phyloP scores from a whole-genome alignment of 1,140 invertebrate species.

The Drosophila kikkawai region DNA sequence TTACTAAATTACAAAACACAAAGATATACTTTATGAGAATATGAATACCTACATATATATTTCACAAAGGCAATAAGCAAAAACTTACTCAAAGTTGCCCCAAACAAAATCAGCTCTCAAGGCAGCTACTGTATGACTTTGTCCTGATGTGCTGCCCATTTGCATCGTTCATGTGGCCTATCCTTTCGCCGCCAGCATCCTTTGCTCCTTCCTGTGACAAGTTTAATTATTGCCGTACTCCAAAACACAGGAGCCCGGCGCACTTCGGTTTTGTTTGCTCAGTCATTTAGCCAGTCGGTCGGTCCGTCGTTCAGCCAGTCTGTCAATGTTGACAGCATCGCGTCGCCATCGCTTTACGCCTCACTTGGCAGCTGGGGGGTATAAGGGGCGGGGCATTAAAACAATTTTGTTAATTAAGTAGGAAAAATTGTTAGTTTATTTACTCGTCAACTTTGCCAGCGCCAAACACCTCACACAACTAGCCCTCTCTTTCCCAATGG shows the following conservation, averaged over 20 bases:
- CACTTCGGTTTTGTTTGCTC: conserved; percentile 63
- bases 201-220: conserved; percentile 34
- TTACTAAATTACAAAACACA: background rate
- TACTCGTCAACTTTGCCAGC: conserved; percentile 79
- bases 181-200: conserved; percentile 20
- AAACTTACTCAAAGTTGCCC: background rate
- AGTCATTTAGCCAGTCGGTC: conserved; percentile 67
- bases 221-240: conserved; percentile 69
- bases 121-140: background rate
- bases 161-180: conserved; percentile 3
- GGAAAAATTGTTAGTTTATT: conserved; percentile 83
- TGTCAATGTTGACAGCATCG: conserved; percentile 69
- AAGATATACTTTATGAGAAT: background rate
- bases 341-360: conserved; percentile 50
- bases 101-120: background rate
- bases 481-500: conserved; percentile 26
- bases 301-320: conserved; percentile 36
- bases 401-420: conserved; percentile 84
- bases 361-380: conserved; percentile 47
- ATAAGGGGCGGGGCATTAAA: conserved; percentile 62
- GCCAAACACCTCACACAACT: conserved; percentile 43
- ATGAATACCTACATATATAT: background rate
- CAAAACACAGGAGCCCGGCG: conserved; percentile 14
- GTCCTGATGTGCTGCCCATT: background rate
- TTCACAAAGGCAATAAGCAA: background rate